Evolutionary conservation across 1,140 invertebrate genomes (phyloP), one percentile per base, ranked within the genome.

Genomic region (Anastrepha ludens): DNA sequence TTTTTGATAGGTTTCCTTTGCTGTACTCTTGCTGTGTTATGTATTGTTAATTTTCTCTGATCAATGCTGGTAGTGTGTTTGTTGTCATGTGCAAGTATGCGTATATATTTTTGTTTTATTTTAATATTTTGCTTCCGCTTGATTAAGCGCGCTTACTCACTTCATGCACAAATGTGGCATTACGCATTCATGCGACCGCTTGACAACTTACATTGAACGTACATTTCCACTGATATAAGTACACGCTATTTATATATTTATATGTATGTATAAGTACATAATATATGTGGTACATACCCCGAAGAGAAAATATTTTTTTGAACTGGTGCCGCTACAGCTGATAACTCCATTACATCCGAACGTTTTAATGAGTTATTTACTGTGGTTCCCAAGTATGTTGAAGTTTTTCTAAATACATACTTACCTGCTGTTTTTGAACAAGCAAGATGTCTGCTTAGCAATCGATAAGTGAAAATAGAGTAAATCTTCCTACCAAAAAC

Each of bases 1-100:
- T 47, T 81, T 81, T 81, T 81, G 74, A 81, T 81, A 17, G 41
- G 39, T 81, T 81, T 81, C 47, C 74, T 55, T 74, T 74, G 44
- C 44, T 20, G 74, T 20, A 41, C 7, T 5, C 15, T n/a, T 74
- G 15, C 39, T 74, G 39, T 39, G 9, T 9, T 67, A 13, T 44
- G 7, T 55, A 55, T 55, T 81, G 7, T 81, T 58, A 13, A 81
- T 20, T 20, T n/a, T 11, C 44, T 2, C 17, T 81, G 44, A 3
- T 55, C 74, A 81, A 9, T 41, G 41, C 13, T n/a, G 50, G 2
- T 67, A 13, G 64, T 67, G 7, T 67, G 64, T 11, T n/a, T 67
- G 64, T 67, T 5, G 7, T 20, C 6, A 55, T 55, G 50, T 2
- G 50, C 50, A 39, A 20, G 44, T 20, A 13, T 55, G 47, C 29